phyloP scores from a whole-genome alignment of 2,113 vertebrate genomes.

The Naja naja region DNA sequence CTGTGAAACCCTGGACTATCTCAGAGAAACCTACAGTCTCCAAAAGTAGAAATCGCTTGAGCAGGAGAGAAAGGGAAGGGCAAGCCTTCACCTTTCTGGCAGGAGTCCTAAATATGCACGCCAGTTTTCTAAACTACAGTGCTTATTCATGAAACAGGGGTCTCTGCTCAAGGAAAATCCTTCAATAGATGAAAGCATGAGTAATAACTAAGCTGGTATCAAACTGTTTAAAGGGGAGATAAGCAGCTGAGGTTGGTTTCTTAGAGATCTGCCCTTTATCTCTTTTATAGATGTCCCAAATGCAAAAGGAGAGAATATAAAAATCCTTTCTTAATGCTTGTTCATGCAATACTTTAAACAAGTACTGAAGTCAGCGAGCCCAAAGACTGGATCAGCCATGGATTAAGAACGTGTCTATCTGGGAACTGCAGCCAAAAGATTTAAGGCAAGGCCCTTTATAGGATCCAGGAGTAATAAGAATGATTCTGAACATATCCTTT shows the following conservation, averaged over 20 bases:
- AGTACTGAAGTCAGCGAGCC: constrained; percentile 49
- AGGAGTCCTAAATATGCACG: constrained; percentile 48
- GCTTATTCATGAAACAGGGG: constrained; percentile 56
- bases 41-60: neutral
- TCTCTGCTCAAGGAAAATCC: constrained; percentile 60
- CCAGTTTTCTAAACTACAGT: constrained; percentile 51
- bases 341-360: constrained; percentile 65
- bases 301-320: constrained; percentile 69
- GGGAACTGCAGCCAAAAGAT: constrained; percentile 56
- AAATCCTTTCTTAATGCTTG: constrained; percentile 57
- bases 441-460: constrained; percentile 39
- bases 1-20: neutral
- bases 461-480: neutral
- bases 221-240: constrained; percentile 67
- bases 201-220: constrained; percentile 67
- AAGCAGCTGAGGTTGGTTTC: constrained; percentile 60
- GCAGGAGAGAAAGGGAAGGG: neutral
- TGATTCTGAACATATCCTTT: neutral
- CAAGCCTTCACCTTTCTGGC: constrained; percentile 5
- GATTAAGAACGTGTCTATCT: constrained; percentile 57
- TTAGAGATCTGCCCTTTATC: constrained; percentile 62
- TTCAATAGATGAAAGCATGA: constrained; percentile 66
- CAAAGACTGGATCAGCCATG: constrained; percentile 32
- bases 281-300: constrained; percentile 67
- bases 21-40: neutral